Base-by-base conservation (phyloP, 1,140 invertebrate genomes). In the Fopius arisanus region DNA sequence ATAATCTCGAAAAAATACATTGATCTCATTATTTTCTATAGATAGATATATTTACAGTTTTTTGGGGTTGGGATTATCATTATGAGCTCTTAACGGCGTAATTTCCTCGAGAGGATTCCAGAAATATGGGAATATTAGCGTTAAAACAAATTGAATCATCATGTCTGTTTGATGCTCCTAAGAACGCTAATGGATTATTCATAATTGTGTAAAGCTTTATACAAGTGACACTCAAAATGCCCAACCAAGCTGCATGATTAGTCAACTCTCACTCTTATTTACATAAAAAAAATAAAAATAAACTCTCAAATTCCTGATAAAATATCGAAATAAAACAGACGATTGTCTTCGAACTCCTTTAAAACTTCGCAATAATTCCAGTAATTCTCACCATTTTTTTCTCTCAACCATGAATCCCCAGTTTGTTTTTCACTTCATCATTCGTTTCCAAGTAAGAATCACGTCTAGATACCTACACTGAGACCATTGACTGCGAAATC, bases 241-340 rank as follows among this genome's bases (percentile, higher is more conserved):
- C 75, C 71, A 77, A 59, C 74, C 72, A 77, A 63, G 26, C 69
- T 72, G 69, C 33, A 9, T 31, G 31, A 63, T 67, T 62, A 21
- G 48, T 62, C 43, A 29, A 23, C 40, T 72, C 71, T 48, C 37
- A 37, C 59, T 19, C 19, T 40, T 37, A 65, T 70, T 21, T 75
- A 79, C 77, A 59, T 75, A 67, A 72, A 73, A 75, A 33, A 81
- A 77, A 81, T 71, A 76, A 80, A 54, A 76, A 79, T 81, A 81
- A 77, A 80, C 76, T 81, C 77, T 80, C 54, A 78, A 78, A 59
- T 78, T 54, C 41, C 48, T 70, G 43, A 28, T 74, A 78, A 79
- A 80, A 75, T 78, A 76, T 28, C n/a, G n/a, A 10, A 72, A 28
- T 41, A 73, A 51, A 51, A 40, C 5, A 5, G 43, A 19, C 43